Evolutionary conservation across 2,113 vertebrate genomes (phyloP).

Genomic region (Aphelocoma coerulescens): DNA sequence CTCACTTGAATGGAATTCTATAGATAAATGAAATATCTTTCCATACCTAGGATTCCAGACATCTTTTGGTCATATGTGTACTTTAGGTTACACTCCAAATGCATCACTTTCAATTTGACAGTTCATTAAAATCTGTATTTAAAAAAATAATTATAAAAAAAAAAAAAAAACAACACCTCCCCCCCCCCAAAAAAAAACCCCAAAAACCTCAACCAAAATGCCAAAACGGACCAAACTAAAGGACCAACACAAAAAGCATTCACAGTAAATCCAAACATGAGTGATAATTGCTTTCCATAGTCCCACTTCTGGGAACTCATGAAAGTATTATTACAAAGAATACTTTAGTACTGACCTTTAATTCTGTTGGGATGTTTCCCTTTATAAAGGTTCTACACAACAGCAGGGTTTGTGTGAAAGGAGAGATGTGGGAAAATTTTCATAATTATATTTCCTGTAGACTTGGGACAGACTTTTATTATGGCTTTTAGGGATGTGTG

Average conservation of each 20-base stretch:
- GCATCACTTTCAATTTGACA: neutral
- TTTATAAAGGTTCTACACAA: neutral
- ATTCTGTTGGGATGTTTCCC: neutral
- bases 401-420: neutral
- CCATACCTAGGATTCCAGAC: neutral
- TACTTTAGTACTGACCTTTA: neutral
- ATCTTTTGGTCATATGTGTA: neutral
- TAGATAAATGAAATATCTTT: neutral
- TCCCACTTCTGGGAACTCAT: neutral
- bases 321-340: neutral
- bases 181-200: neutral
- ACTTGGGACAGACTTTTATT: neutral
- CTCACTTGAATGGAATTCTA: neutral
- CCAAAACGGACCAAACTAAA: neutral
- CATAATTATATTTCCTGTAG: neutral
- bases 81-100: neutral
- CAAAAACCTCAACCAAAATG: neutral
- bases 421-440: neutral
- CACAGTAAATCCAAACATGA: neutral
- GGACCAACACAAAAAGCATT: neutral
- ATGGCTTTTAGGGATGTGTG: neutral
- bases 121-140: neutral
- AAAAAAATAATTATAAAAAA: neutral
- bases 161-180: rapidly evolving
- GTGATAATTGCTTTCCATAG: neutral